A percentile compares a stretch with the other conserved stretches of the same genome.
These are phyloP conservation scores for Cantharis rufa DNA, from an alignment of 2,888 invertebrate genomes.

Conservation along the genomic window DNA sequence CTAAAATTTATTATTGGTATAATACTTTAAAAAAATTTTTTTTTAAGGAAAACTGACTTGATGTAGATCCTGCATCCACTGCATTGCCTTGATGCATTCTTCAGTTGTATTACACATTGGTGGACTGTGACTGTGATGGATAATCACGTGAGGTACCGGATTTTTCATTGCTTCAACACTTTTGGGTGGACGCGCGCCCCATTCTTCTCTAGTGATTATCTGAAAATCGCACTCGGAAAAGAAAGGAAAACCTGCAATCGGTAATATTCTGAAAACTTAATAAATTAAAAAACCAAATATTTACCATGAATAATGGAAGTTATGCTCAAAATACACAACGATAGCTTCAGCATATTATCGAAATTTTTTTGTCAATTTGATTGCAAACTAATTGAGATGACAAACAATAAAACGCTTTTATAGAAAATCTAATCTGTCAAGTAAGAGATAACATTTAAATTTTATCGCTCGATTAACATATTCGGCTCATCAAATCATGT, in stretches of 20 bases:
- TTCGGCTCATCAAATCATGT: neutral
- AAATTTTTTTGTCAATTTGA: neutral
- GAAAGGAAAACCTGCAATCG: neutral
- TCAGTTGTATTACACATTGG: slow-evolving; percentile 48
- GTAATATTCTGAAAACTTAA: neutral
- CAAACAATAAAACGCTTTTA: neutral
- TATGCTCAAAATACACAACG: neutral
- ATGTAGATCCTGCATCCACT: slow-evolving; percentile 69
- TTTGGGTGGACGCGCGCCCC: neutral
- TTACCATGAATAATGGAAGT: neutral
- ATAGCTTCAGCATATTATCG: neutral
- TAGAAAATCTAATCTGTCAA: neutral
- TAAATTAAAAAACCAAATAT: neutral
- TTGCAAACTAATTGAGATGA: neutral
- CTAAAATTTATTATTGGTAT: slow-evolving; percentile 8
- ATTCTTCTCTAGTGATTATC: neutral
- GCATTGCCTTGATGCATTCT: slow-evolving; percentile 64
- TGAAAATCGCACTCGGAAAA: neutral
- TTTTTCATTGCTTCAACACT: neutral
- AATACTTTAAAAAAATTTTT: neutral
- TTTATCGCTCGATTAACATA: neutral
- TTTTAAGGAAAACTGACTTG: slow-evolving; percentile 49
- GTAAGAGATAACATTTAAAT: neutral
- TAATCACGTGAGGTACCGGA: neutral
- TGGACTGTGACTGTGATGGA: neutral